A percentile compares a stretch with the other conserved stretches of the same genome.
Evolutionary conservation across 2,888 invertebrate genomes (phyloP).

Genomic region (Hypolimnas misippus): DNA sequence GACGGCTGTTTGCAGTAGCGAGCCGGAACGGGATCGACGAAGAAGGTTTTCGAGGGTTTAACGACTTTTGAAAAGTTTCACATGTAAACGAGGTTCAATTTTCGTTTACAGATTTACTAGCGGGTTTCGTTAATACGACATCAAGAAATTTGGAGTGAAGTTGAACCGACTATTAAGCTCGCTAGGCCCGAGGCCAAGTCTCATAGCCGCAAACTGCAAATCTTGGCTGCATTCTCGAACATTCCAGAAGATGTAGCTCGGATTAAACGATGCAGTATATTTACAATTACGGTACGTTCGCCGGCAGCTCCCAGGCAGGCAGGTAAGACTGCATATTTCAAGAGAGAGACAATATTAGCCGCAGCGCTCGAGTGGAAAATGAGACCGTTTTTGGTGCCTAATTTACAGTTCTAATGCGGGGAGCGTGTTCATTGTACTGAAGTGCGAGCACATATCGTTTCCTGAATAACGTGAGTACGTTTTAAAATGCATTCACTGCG

Average conservation of each 20-base stretch:
- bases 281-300: conserved; percentile 79
- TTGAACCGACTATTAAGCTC: conserved; percentile 71
- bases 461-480: conserved; percentile 50
- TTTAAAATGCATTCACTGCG: conserved; percentile 63
- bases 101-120: conserved; percentile 38
- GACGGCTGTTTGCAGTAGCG: conserved; percentile 73
- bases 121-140: conserved; percentile 48
- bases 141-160: conserved; percentile 61
- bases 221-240: conserved; percentile 80
- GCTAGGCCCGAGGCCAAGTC: conserved; percentile 78
- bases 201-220: conserved; percentile 73
- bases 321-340: conserved; percentile 81
- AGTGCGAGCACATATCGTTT: conserved; percentile 59
- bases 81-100: conserved; percentile 67
- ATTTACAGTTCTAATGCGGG: conserved; percentile 76
- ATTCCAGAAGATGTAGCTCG: conserved; percentile 79
- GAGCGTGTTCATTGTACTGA: conserved; percentile 63
- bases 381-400: conserved; percentile 79
- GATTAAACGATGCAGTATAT: conserved; percentile 81
- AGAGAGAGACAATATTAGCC: conserved; percentile 80
- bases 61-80: conserved; percentile 72
- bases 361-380: conserved; percentile 86
- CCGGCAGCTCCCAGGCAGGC: conserved; percentile 58
- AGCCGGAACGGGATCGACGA: conserved; percentile 54
- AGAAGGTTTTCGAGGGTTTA: conserved; percentile 58